Evolutionary conservation across 2,888 invertebrate species (phyloP), one percentile per base, ranked within the genome.

Genomic region (Drosophila subquinaria): DNA sequence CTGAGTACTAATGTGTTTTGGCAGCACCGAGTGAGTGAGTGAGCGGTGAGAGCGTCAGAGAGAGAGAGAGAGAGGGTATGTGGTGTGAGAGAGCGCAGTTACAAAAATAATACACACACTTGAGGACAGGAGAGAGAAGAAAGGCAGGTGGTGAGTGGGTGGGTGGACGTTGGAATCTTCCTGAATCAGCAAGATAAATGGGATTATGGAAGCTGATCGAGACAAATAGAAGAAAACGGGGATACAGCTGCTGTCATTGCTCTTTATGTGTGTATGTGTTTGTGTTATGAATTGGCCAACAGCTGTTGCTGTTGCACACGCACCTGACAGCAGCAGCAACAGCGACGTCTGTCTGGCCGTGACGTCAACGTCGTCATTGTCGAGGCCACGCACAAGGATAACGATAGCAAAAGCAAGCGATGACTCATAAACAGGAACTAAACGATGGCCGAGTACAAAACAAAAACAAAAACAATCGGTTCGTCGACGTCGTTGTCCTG

Each of bases 1-100:
- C 87, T 81, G 89, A 83, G 88, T 87, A 83, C 89, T 84, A 84
- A 84, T 84, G 88, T 89, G 82, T 87, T 83, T 89, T 83, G 87
- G 82, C 84, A 81, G 84, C 73, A 56, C 63, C 15, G 51, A 45
- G 38, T 45, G 61, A 60, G 36, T 36, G 55, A 20, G 63, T 20
- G 59, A 33, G 76, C 30, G 61, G 30, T 20, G 38, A n/a, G 40
- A 47, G 57, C 42, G 59, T 13, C 11, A 38, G 13, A 6, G 53
- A 56, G 61, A 6, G 68, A 55, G 70, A 5, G 30, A 27, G 36
- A 17, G 38, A 51, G 57, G 50, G 62, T 57, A 33, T 15, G 15
- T 50, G 51, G 57, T 50, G 60, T 10, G 60, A 57, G 47, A 62
- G 63, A 33, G 43, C 17, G 38, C 83, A 65, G 80, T 86, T 83